Evolutionary conservation across 1,140 invertebrate species (phyloP), one percentile per base, ranked within the genome.

Genomic region (Euwallacea fornicatus): DNA sequence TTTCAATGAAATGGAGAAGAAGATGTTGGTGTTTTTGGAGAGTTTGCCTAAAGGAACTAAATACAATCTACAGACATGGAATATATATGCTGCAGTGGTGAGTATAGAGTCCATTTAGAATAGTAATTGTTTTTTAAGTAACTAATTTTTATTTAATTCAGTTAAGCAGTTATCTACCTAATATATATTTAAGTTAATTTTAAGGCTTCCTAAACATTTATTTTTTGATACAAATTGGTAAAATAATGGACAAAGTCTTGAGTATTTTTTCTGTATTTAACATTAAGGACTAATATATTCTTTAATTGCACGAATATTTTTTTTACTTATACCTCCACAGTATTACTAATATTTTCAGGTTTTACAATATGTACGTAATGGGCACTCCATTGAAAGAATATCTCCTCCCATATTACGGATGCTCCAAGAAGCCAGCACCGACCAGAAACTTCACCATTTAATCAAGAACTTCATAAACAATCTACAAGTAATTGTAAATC

Each of bases 81-180:
- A 76, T 64, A 73, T 80, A 65, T 77, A 80, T 74, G 62, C 73
- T n/a, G 64, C 69, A 33, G 63, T 81, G 74, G 77, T 80, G 75
- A 78, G 75, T 69, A 16, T 10, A 4, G 4, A 2, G 4, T 33
- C 21, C 21, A 1, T 33, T 33, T 33, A 50, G 6, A 50, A 2
- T 11, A 33, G 2, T 13, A 11, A 11, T 50, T 50, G 13, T 59
- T 59, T 59, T 59, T 33, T 6, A 59, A 59, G n/a, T 59, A 10
- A 16, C 56, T 33, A 53, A n/a, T 53, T 15, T 4, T 53, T 6
- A 15, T 53, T 53, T 53, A 4, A n/a, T 7, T 6, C 50, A 2
- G 10, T 6, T 50, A 10, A 50, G 13, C 2, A 50, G 1, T 50
- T 50, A 2, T 50, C 47, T 50, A 33, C 4, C 21, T 33, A 33